Evolutionary conservation across 23 tunicate genomes (phyloP).

Genomic region (Ciona savignyi): DNA sequence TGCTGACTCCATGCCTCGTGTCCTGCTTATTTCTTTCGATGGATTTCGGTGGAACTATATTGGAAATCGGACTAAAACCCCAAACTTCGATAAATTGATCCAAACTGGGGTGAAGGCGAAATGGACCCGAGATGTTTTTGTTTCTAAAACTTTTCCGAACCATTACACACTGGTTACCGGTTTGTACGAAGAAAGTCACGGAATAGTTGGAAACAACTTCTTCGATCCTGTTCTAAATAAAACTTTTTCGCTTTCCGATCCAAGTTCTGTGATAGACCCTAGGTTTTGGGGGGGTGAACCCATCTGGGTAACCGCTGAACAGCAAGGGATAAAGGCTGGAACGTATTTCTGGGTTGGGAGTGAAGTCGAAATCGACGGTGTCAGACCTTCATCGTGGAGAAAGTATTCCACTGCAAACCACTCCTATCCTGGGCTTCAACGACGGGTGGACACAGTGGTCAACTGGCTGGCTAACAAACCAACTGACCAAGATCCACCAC

Average conservation of each 20-base stretch:
- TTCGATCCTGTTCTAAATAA: no score
- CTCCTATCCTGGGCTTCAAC: no score
- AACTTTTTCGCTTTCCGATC: no score
- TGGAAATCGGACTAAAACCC: constrained; percentile 45
- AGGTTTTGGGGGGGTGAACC: constrained; percentile 65
- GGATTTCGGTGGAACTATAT: constrained; percentile 94
- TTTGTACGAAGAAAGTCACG: constrained; percentile 91
- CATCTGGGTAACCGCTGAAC: constrained; percentile 55
- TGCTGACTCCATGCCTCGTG: no score
- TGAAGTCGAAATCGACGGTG: constrained; percentile 26
- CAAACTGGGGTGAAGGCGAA: constrained; percentile 79
- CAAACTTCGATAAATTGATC: constrained; percentile 64
- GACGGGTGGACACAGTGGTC: constrained; percentile 69
- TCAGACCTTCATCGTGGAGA: constrained; percentile 12
- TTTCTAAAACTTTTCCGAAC: constrained; percentile 92
- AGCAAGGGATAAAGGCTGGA: constrained; percentile 26
- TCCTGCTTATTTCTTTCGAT: constrained; percentile 83
- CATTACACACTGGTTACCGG: constrained; percentile 94
- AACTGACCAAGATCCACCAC: not conserved
- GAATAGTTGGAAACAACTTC: constrained; percentile 93
- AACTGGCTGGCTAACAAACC: constrained; percentile 68
- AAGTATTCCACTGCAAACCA: constrained; percentile 3
- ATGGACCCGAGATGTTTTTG: constrained; percentile 76
- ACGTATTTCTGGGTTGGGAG: constrained; percentile 41
- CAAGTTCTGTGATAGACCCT: no score